Percentiles rank a stretch among this genome's conserved stretches.
Conservation (phyloP, 2,888 invertebrate genomes). For the Melangyna quadrimaculata region DNA sequence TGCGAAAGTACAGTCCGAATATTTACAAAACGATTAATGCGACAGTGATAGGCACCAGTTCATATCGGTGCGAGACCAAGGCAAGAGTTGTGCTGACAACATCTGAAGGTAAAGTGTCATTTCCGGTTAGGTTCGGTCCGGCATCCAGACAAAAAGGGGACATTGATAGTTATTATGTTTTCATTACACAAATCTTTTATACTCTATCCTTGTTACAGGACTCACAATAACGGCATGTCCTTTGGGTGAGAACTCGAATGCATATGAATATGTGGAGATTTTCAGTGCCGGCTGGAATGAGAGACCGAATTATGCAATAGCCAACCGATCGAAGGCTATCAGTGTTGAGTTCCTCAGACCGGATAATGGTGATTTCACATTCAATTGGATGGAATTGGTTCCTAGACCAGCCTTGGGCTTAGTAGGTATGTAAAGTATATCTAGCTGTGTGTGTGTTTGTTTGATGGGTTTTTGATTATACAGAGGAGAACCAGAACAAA, state of each 20-base stretch:
- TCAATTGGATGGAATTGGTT: constrained; percentile 92
- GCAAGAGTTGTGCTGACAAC: constrained; percentile 91
- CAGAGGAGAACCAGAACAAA: background rate
- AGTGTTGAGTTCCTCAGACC: constrained; percentile 90
- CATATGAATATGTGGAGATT: constrained; percentile 88
- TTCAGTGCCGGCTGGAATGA: constrained; percentile 92
- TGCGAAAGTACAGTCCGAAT: constrained; percentile 80
- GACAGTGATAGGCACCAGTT: constrained; percentile 83
- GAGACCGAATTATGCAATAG: constrained; percentile 83
- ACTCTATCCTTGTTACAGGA: constrained; percentile 76
- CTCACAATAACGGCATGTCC: constrained; percentile 83
- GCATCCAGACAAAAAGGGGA: no score
- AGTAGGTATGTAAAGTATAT: constrained; percentile 77
- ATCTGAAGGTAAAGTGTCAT: constrained; percentile 81
- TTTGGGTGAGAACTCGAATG: constrained; percentile 81
- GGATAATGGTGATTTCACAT: constrained; percentile 88
- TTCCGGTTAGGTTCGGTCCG: background rate
- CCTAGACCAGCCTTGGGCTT: constrained; percentile 81
- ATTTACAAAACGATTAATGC: constrained; percentile 82
- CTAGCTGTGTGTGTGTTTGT: constrained; percentile 28
- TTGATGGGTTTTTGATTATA: constrained; percentile 19
- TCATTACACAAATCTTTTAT: constrained; percentile 20
- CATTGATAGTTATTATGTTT: constrained; percentile 10
- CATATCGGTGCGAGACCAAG: constrained; percentile 86
- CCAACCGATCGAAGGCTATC: constrained; percentile 85